These are phyloP conservation scores for Pseudobourletiella spinata DNA, from an alignment of 1,140 invertebrate species.

Conservation along the genomic window DNA sequence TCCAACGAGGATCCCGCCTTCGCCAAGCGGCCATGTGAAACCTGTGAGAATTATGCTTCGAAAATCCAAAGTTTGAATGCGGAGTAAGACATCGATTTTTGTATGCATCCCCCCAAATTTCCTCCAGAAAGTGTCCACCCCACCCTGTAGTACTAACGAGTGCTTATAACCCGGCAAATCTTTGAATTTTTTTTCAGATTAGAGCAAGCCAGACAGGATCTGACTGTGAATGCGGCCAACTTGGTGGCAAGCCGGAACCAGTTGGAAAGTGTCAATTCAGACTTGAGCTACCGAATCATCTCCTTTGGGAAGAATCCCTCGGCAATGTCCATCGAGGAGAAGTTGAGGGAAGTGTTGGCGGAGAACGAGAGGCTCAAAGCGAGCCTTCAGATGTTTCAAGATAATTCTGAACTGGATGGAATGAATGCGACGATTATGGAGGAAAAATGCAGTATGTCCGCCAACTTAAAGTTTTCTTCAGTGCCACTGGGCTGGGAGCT, in stretches of 20 bases:
- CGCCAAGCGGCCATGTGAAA: constrained; percentile 15
- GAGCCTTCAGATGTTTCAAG: constrained; percentile 10
- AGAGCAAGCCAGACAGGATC: not conserved
- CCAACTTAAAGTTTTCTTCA: too few relatives aligned
- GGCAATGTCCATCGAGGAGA: constrained; percentile 19
- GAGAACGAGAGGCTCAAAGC: constrained; percentile 30
- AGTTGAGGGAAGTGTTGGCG: constrained; percentile 17
- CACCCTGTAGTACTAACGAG: too few relatives aligned
- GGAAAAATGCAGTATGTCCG: constrained; percentile 13
- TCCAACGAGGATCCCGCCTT: constrained; percentile 17
- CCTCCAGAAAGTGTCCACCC: too few relatives aligned
- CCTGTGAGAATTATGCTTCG: constrained; percentile 16
- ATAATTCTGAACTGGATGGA: constrained; percentile 1
- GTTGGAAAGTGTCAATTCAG: constrained; percentile 10
- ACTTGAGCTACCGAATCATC: constrained; percentile 20
- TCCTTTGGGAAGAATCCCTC: constrained; percentile 32
- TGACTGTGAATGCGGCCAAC: not conserved
- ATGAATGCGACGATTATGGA: not conserved
- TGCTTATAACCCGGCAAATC: too few relatives aligned
- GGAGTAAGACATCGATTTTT: too few relatives aligned
- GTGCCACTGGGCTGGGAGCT: too few relatives aligned
- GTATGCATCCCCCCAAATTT: too few relatives aligned
- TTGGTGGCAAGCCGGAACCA: not conserved
- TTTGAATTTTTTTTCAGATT: constrained; percentile 22
- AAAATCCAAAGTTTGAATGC: constrained; percentile 11